Base-by-base conservation (phyloP, 2,113 vertebrate genomes). In the Eretmochelys imbricata region DNA sequence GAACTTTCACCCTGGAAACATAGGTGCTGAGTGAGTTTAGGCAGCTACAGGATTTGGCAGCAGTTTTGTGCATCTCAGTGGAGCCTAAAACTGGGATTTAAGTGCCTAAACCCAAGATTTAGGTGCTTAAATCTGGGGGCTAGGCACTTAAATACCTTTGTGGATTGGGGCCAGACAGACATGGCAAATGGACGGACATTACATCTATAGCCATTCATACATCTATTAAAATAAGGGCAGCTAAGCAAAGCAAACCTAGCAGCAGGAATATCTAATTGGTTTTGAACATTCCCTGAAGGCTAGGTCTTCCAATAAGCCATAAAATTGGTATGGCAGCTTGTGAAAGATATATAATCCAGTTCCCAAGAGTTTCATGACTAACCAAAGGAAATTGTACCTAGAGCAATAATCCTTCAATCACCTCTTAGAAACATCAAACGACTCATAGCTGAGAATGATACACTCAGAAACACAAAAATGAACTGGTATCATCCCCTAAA, bases 401-500 rank as follows among this genome's bases (percentile, higher is more conserved):
- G 22, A 76, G 75, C 75, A 76, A 6, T 42, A 76, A 46, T 48
- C 75, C 42, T 76, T 27, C 12, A 38, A 81, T 42, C 46, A 4
- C 24, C 93, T 29, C 65, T 78, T 85, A 78, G 89, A 53, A 62
- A 92, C 14, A 91, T 51, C 8, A 49, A 93, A 50, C 69, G 90
- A 94, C 88, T 65, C 49, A 92, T 65, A 87, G 78, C 49, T 76
- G 69, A 89, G 87, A 76, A 93, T 31, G 72, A 46, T 35, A 95
- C 88, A 92, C 92, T 91, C 94, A 93, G 94, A 93, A 93, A 78
- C 31, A 78, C 78, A 59, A 84, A 89, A 92, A 92, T 54, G 90
- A 95, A 89, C 85, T 88, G 57, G 87, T 83, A 89, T 75, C 81
- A 91, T 75, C 50, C 65, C 83, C 92, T 91, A 65, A 92, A 79